phyloP scores from a whole-genome alignment of 2,888 invertebrate genomes.

The Thecocarcelia acutangulata region DNA sequence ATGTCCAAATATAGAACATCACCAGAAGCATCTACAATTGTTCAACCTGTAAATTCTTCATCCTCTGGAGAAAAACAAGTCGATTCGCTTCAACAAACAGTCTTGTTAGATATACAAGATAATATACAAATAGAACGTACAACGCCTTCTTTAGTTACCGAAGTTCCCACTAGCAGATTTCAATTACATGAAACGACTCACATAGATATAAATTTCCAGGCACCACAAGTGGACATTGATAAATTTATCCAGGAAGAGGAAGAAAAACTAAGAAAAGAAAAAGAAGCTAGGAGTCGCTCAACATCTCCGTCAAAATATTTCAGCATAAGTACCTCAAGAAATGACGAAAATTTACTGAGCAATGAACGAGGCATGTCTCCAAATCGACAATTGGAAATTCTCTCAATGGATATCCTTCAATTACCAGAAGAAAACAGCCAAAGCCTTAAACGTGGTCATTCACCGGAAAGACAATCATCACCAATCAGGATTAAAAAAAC shows the following conservation, averaged over 20 bases:
- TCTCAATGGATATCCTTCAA: slow-evolving; percentile 72
- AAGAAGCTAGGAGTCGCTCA: slow-evolving; percentile 31
- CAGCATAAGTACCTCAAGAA: background rate
- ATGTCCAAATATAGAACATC: slow-evolving; percentile 74
- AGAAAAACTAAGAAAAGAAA: slow-evolving; percentile 67
- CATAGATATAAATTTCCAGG: slow-evolving; percentile 75
- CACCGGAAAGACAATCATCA: slow-evolving; percentile 75
- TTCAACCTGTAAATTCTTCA: slow-evolving; percentile 33
- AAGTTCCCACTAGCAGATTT: slow-evolving; percentile 72
- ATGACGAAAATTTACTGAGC: background rate
- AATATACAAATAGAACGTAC: slow-evolving; percentile 75
- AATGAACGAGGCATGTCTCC: slow-evolving; percentile 21
- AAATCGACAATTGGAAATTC: slow-evolving; percentile 64
- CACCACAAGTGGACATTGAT: slow-evolving; percentile 75
- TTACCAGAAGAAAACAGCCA: slow-evolving; percentile 42
- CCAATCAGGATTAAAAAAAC: slow-evolving; percentile 72
- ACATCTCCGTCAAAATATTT: slow-evolving; percentile 52
- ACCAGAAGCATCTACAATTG: slow-evolving; percentile 32
- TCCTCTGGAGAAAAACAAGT: slow-evolving; percentile 2
- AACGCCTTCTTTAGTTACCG: slow-evolving; percentile 76
- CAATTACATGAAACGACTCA: slow-evolving; percentile 74
- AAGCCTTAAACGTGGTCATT: slow-evolving; percentile 76
- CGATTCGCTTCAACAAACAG: slow-evolving; percentile 73
- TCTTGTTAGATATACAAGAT: slow-evolving; percentile 76
- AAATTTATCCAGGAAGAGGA: slow-evolving; percentile 73